Percentiles rank a stretch among this genome's conserved stretches.
Evolutionary conservation across 2,888 invertebrate species (phyloP).

Genomic region (Drosophila melanosoma): DNA sequence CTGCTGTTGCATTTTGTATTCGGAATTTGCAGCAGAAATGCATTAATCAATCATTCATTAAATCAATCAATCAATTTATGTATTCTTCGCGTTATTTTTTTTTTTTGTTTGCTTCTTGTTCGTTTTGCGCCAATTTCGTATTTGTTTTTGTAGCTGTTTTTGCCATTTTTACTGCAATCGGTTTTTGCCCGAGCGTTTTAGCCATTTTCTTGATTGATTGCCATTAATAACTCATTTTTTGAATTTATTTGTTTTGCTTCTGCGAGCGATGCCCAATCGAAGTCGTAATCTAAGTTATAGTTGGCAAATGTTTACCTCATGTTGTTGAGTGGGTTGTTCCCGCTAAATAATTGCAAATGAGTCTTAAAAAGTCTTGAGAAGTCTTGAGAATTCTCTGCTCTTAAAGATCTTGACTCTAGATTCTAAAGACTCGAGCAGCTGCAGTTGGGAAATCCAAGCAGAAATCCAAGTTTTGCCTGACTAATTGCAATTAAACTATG

Average conservation of each 20-base stretch:
- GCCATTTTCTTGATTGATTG: slow-evolving; percentile 73
- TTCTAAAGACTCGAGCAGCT: slow-evolving; percentile 16
- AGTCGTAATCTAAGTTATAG: slow-evolving; percentile 36
- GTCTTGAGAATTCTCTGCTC: neutral
- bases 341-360: slow-evolving; percentile 37
- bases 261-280: slow-evolving; percentile 8
- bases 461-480: slow-evolving; percentile 18
- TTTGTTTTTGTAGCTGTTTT: slow-evolving; percentile 41
- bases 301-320: slow-evolving; percentile 18
- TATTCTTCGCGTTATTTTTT: slow-evolving; percentile 55
- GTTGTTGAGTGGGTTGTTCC: slow-evolving; percentile 36
- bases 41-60: slow-evolving; percentile 83
- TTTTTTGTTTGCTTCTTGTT: slow-evolving; percentile 7
- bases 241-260: slow-evolving; percentile 61
- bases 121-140: slow-evolving; percentile 26
- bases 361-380: neutral
- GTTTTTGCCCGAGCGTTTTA: slow-evolving; percentile 50
- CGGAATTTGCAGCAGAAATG: slow-evolving; percentile 81
- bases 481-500: slow-evolving; percentile 28
- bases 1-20: slow-evolving; percentile 73
- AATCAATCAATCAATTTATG: slow-evolving; percentile 80
- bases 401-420: neutral
- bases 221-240: slow-evolving; percentile 78
- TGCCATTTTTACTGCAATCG: slow-evolving; percentile 47
- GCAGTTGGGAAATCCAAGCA: slow-evolving; percentile 11